Evolutionary conservation across 2,888 invertebrate genomes (phyloP).

Genomic region (Torymus auratus): DNA sequence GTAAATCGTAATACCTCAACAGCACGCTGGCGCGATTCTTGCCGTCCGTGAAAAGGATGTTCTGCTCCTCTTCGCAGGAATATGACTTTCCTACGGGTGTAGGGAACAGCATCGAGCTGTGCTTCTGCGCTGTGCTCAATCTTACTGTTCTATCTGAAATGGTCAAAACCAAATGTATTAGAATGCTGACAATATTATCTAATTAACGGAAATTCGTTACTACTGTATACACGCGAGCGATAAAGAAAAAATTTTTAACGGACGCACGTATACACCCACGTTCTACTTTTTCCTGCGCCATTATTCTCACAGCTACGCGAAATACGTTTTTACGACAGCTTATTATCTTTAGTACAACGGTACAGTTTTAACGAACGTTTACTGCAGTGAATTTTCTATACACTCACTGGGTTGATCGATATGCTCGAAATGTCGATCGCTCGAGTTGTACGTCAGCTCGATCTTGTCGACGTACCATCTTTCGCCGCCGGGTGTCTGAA

Average conservation of each 20-base stretch:
- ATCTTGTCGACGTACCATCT: conserved; percentile 91
- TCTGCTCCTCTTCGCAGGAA: conserved; percentile 84
- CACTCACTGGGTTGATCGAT: conserved; percentile 77
- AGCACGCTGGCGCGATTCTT: conserved; percentile 71
- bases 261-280: neutral
- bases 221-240: too few relatives aligned
- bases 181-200: too few relatives aligned
- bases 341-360: too few relatives aligned
- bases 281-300: neutral
- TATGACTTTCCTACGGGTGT: conserved; percentile 93
- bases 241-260: too few relatives aligned
- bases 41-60: conserved; percentile 78
- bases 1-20: conserved; percentile 65
- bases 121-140: conserved; percentile 79
- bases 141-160: conserved; percentile 78
- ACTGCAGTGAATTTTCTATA: too few relatives aligned
- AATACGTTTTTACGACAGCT: too few relatives aligned
- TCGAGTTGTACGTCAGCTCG: conserved; percentile 84
- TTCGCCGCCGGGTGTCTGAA: conserved; percentile 91
- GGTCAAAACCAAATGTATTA: too few relatives aligned
- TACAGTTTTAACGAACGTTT: too few relatives aligned
- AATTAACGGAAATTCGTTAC: too few relatives aligned
- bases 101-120: conserved; percentile 84
- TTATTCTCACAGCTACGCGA: neutral
- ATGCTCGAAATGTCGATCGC: conserved; percentile 78